Conservation (phyloP, 35 echinoderm and acorn worm species). For the Lytechinus variegatus region DNA sequence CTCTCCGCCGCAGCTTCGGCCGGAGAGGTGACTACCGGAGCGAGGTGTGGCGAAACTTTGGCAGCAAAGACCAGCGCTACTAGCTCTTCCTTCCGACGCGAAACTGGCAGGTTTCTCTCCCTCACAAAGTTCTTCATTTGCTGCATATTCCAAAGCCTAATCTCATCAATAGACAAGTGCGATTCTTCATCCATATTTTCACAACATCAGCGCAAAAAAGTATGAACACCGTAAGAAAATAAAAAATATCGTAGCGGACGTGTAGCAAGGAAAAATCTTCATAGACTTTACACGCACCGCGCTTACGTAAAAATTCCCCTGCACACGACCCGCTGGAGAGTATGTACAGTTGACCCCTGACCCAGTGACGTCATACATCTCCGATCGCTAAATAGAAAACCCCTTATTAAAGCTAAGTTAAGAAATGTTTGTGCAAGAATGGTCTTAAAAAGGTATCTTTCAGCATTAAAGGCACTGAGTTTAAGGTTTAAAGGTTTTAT, state of each 20-base stretch:
- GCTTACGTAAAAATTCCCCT: too few relatives aligned
- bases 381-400: slow-evolving; percentile 27
- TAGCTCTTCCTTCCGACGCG: neutral
- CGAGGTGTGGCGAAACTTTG: slow-evolving; percentile 17
- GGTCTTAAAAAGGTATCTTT: too few relatives aligned
- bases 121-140: neutral
- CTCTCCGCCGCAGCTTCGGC: slow-evolving; percentile 14
- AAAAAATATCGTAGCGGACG: neutral
- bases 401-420: too few relatives aligned
- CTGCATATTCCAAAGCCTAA: slow-evolving; percentile 7
- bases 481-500: too few relatives aligned
- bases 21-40: slow-evolving; percentile 21
- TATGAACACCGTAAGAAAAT: neutral
- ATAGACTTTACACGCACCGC: neutral
- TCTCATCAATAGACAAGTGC: slow-evolving; percentile 14
- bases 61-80: neutral
- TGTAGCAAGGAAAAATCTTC: neutral
- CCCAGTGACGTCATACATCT: slow-evolving; percentile 21
- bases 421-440: too few relatives aligned
- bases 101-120: slow-evolving; percentile 20
- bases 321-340: neutral
- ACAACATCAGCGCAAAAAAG: neutral
- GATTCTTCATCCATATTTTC: neutral
- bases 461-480: too few relatives aligned
- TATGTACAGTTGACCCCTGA: slow-evolving; percentile 34